These are phyloP conservation scores for Zophobas morio DNA, from an alignment of 1,140 invertebrate genomes.

Conservation along the genomic window DNA sequence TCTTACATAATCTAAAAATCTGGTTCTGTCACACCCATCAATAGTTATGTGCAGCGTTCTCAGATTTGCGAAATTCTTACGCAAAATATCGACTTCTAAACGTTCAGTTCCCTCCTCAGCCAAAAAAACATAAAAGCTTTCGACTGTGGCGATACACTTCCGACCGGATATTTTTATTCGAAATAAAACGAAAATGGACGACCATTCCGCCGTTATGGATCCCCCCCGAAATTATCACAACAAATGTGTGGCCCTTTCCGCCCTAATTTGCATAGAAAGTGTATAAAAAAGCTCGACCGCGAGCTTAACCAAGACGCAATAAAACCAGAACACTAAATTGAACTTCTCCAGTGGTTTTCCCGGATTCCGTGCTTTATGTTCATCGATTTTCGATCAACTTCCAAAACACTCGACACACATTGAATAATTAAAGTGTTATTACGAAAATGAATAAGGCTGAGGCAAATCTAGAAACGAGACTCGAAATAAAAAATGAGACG, in stretches of 20 bases:
- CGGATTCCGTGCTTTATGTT: neutral
- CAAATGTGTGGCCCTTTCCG: slow-evolving; percentile 3
- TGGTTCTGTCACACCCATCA: too few relatives aligned
- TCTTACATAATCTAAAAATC: too few relatives aligned
- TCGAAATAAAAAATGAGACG: too few relatives aligned
- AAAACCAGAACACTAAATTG: neutral
- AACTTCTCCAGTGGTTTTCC: slow-evolving; percentile 8
- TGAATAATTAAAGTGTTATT: slow-evolving; percentile 4
- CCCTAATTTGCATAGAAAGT: slow-evolving; percentile 3
- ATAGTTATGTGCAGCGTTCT: too few relatives aligned
- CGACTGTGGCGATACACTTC: neutral
- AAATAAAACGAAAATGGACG: neutral
- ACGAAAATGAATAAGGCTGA: slow-evolving; percentile 4
- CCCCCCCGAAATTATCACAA: neutral
- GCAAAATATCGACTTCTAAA: too few relatives aligned
- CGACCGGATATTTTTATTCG: neutral
- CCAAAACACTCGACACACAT: neutral
- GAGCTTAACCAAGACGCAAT: slow-evolving; percentile 7
- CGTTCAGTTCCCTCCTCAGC: too few relatives aligned
- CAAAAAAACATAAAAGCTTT: neutral
- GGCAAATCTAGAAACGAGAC: neutral
- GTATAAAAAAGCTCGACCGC: neutral
- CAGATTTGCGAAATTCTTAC: too few relatives aligned
- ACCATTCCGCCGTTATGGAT: neutral
- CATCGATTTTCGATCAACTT: slow-evolving; percentile 26